phyloP scores from a whole-genome alignment of 2,888 invertebrate genomes.

The Synanthedon myopaeformis region DNA sequence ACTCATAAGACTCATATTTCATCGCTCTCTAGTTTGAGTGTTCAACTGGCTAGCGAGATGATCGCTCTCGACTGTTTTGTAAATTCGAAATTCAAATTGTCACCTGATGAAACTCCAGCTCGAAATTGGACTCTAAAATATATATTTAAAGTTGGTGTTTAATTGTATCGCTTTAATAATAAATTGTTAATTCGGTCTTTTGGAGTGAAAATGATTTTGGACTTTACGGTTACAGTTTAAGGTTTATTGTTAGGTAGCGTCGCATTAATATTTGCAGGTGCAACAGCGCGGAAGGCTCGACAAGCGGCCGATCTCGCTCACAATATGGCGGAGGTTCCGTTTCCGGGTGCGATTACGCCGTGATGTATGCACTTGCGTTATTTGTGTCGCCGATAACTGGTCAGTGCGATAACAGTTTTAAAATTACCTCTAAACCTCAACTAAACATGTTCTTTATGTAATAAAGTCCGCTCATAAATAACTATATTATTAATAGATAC shows the following conservation, averaged over 20 bases:
- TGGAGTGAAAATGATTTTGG: slow-evolving; percentile 10
- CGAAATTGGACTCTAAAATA: slow-evolving; percentile 23
- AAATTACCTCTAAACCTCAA: not conserved
- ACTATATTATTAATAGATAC: too few species aligned
- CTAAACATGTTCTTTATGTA: not conserved
- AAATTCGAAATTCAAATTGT: slow-evolving; percentile 52
- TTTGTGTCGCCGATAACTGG: slow-evolving; percentile 18
- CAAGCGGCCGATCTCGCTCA: slow-evolving; percentile 57
- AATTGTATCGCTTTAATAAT: too few species aligned
- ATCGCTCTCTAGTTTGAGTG: slow-evolving; percentile 1
- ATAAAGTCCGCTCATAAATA: too few species aligned
- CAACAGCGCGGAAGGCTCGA: slow-evolving; percentile 61
- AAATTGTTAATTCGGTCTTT: not conserved
- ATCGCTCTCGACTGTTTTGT: slow-evolving; percentile 39
- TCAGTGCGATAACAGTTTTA: slow-evolving; percentile 4
- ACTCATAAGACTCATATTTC: slow-evolving; percentile 9
- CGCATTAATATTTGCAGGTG: slow-evolving; percentile 41
- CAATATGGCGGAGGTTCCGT: slow-evolving; percentile 64
- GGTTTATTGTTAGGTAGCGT: slow-evolving; percentile 6
- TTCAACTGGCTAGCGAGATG: slow-evolving; percentile 33
- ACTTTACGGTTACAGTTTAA: slow-evolving; percentile 9
- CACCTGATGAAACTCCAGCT: slow-evolving; percentile 32
- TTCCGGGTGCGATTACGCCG: slow-evolving; percentile 55
- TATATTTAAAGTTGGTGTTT: slow-evolving; percentile 12
- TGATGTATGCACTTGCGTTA: slow-evolving; percentile 32